phyloP scores from a whole-genome alignment of 2,888 invertebrate species.

The Fragum sueziense region DNA sequence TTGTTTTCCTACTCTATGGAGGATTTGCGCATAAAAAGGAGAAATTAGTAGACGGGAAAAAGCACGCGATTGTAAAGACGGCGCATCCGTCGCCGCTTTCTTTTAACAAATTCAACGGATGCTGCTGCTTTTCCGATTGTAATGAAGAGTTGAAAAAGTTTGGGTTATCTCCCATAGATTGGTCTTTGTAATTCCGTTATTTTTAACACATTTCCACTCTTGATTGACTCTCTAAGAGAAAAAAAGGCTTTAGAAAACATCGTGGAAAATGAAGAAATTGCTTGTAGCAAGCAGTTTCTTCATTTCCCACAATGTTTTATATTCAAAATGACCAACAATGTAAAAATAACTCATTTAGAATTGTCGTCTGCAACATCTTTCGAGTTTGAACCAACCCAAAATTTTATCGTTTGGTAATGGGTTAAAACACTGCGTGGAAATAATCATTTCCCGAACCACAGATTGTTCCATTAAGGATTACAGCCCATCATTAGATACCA shows the following conservation, averaged over 20 bases:
- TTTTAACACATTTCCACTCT: neutral
- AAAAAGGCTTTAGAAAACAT: neutral
- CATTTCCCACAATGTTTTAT: neutral
- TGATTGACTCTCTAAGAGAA: neutral
- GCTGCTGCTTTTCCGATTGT: conserved; percentile 76
- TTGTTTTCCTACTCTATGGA: conserved; percentile 80
- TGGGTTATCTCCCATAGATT: conserved; percentile 70
- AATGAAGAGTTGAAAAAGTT: conserved; percentile 67
- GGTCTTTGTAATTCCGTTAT: conserved; percentile 66
- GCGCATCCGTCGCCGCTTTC: conserved; percentile 81
- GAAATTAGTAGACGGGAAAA: conserved; percentile 69
- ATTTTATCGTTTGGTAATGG: neutral
- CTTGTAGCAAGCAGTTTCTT: neutral
- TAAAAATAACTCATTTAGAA: neutral
- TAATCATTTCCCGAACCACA: no score
- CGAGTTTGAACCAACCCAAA: neutral
- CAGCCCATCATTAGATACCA: no score
- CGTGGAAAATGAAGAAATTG: neutral
- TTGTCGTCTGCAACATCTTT: neutral
- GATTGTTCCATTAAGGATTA: no score
- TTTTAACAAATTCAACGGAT: conserved; percentile 72
- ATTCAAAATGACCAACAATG: neutral
- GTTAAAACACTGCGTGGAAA: neutral
- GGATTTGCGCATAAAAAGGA: conserved; percentile 79
- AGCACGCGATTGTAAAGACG: conserved; percentile 75